Conservation (phyloP, 2,888 invertebrate species). For the Tipula unca region DNA sequence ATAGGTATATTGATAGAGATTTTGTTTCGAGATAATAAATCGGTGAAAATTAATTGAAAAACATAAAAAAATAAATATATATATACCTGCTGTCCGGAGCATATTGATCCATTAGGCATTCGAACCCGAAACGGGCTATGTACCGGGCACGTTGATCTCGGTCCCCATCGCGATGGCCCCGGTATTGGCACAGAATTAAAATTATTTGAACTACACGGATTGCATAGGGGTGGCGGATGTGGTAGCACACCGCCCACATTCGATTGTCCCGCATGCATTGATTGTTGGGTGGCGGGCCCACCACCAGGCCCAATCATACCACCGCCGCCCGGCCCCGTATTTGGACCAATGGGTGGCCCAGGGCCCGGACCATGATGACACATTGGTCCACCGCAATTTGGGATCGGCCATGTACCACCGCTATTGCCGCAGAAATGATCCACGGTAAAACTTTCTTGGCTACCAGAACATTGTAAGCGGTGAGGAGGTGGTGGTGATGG, state of each 20-base stretch:
- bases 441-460: conserved; percentile 45
- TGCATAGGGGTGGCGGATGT: conserved; percentile 41
- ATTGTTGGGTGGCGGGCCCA: conserved; percentile 24
- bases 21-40: background rate
- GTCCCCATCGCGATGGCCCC: conserved; percentile 41
- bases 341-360: conserved; percentile 27
- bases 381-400: conserved; percentile 34
- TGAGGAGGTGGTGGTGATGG: conserved; percentile 43
- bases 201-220: conserved; percentile 42
- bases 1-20: background rate
- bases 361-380: conserved; percentile 34
- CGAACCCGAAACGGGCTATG: conserved; percentile 44
- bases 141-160: conserved; percentile 43
- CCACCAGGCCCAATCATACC: conserved; percentile 22
- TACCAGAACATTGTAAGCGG: conserved; percentile 45
- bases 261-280: conserved; percentile 30
- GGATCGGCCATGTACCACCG: conserved; percentile 36
- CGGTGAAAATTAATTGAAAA: background rate
- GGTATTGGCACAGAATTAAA: conserved; percentile 41
- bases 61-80: background rate
- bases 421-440: conserved; percentile 42
- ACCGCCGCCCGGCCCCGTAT: background rate
- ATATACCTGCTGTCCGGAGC: conserved; percentile 43
- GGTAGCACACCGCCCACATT: conserved; percentile 24
- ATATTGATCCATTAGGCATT: conserved; percentile 43